Evolutionary conservation across 2,888 invertebrate species (phyloP).

Genomic region (Nesidiocoris tenuis): DNA sequence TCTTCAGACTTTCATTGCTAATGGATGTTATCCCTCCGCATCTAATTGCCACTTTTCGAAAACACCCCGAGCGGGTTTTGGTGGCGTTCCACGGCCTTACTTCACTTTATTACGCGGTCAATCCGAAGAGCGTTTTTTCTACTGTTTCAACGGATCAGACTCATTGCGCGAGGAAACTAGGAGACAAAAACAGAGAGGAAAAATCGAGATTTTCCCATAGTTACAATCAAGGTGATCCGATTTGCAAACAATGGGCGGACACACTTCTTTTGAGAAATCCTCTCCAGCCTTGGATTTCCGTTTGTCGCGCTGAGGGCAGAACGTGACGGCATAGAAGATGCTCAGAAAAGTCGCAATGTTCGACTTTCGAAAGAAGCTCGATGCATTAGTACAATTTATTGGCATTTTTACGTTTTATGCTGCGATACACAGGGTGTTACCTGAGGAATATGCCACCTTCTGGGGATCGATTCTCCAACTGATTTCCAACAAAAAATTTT

Average conservation of each 20-base stretch:
- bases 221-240: slow-evolving; percentile 38
- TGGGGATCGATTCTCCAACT: too few relatives aligned
- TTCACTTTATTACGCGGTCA: background rate
- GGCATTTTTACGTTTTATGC: too few relatives aligned
- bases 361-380: too few relatives aligned
- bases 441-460: too few relatives aligned
- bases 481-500: too few relatives aligned
- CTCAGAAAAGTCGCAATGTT: too few relatives aligned
- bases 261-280: slow-evolving; percentile 8
- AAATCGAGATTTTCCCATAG: slow-evolving; percentile 32
- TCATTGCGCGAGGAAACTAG: background rate
- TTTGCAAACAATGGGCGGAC: slow-evolving; percentile 41
- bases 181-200: slow-evolving; percentile 4
- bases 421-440: too few relatives aligned
- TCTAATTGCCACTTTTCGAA: slow-evolving; percentile 37
- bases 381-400: too few relatives aligned
- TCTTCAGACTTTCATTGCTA: slow-evolving; percentile 14
- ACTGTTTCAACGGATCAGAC: background rate
- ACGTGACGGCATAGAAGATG: too few relatives aligned
- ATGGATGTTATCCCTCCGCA: slow-evolving; percentile 27
- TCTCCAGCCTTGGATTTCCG: background rate
- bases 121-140: background rate
- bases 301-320: background rate
- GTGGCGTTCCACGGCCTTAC: background rate
- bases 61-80: background rate